These are phyloP conservation scores for Doris montereyensis DNA, from an alignment of 2,888 invertebrate species.

Conservation along the genomic window DNA sequence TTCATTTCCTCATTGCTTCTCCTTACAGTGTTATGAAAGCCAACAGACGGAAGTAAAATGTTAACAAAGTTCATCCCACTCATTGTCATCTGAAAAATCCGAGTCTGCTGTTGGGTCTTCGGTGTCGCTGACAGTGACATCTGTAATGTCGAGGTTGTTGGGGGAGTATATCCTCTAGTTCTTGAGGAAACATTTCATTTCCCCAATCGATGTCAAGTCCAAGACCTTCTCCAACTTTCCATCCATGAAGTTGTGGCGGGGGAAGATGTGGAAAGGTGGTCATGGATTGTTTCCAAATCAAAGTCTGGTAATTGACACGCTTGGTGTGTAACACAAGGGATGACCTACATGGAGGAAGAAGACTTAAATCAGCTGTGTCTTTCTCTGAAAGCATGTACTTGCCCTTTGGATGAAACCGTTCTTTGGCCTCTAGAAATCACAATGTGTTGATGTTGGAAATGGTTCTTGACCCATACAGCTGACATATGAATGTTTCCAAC, in stretches of 20 bases:
- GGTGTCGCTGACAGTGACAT: too few species aligned
- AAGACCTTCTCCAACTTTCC: not conserved
- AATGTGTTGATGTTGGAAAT: not conserved
- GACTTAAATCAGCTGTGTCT: not conserved
- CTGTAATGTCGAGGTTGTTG: too few species aligned
- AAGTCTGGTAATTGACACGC: not conserved
- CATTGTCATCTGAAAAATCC: too few species aligned
- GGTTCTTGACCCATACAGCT: not conserved
- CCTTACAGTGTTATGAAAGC: too few species aligned
- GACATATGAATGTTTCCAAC: not conserved
- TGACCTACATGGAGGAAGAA: not conserved
- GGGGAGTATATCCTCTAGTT: not conserved
- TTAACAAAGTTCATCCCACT: too few species aligned
- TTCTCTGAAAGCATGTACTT: not conserved
- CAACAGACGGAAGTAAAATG: too few species aligned
- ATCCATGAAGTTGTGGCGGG: not conserved
- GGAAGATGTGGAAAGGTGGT: not conserved
- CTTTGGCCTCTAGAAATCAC: not conserved
- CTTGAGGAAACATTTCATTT: not conserved
- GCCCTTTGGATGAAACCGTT: not conserved
- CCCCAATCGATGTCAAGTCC: not conserved
- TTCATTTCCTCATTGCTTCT: too few species aligned
- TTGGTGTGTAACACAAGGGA: not conserved
- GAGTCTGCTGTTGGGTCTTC: too few species aligned
- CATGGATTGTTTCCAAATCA: not conserved